Evolutionary conservation across 2,888 invertebrate genomes (phyloP), one percentile per base, ranked within the genome.

Genomic region (Blastobasis lacticolella): DNA sequence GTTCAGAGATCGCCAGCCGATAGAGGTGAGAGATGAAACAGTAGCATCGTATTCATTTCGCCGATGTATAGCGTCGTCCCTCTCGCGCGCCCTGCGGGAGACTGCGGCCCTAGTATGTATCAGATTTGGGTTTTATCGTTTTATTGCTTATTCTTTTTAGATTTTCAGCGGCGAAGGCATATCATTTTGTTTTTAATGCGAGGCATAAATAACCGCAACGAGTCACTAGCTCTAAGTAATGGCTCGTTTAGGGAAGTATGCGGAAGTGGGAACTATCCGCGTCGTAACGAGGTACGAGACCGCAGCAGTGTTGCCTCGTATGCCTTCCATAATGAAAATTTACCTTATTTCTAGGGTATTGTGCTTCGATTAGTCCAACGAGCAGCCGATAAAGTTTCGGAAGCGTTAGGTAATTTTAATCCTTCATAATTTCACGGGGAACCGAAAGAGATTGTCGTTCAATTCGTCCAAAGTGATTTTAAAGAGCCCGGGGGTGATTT

Each of bases 131-230:
- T 83, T 88, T 88, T 88, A 88, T 87, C 86, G 86, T 88, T 88
- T 88, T 88, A 88, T 87, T 87, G 88, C 88, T 85, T 88, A 88
- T 88, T 88, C 86, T 88, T 88, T 87, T 88, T 88, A 87, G 87
- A 88, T 88, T 88, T 88, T 87, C 86, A 86, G 82, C 81, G 78
- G 83, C 79, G 83, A 78, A 85, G 82, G 86, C 86, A 85, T 86
- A 88, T 87, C 86, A 87, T 87, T 88, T 85, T 83, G 83, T 83
- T 87, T 88, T 88, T 87, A 87, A 88, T 86, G 85, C 71, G 73
- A 73, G 64, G 65, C 81, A 83, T 88, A 87, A 87, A 87, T 87
- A 87, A 86, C 81, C 73, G 71, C 75, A 78, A 73, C 75, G 80
- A 78, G 79, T 76, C 73, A 79, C 71, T 75, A 80, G 78, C 84